Evolutionary conservation across 1,140 invertebrate species (phyloP).

Genomic region (Tetramorium simillimum): DNA sequence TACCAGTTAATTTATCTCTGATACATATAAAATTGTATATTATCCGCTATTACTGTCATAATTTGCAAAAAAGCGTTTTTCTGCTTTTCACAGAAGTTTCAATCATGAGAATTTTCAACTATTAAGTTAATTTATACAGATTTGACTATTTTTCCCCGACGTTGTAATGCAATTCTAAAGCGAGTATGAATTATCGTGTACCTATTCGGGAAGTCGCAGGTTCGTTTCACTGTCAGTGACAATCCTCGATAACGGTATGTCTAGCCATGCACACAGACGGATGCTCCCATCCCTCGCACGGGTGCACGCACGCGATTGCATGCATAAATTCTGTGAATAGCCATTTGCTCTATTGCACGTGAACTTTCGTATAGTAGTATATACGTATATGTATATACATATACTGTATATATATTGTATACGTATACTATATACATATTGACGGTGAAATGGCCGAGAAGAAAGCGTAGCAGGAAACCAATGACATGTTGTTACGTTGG

Average conservation of each 20-base stretch:
- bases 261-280: background rate
- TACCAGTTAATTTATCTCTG: background rate
- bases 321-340: conserved; percentile 36
- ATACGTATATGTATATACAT: background rate
- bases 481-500: conserved; percentile 68
- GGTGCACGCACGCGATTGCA: conserved; percentile 27
- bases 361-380: conserved; percentile 32
- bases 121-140: background rate
- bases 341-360: conserved; percentile 43
- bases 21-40: background rate
- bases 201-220: background rate
- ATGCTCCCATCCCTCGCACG: background rate
- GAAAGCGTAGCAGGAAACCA: conserved; percentile 80
- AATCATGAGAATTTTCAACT: background rate
- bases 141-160: background rate
- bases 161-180: background rate
- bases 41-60: background rate
- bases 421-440: background rate
- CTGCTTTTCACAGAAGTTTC: background rate
- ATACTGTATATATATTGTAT: background rate
- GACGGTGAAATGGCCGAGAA: conserved; percentile 75
- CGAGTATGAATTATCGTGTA: background rate
- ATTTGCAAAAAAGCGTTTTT: background rate
- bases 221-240: conserved; percentile 16
- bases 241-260: background rate